These are phyloP conservation scores for Epizoanthus scotinus DNA, from an alignment of 92 coral and sea anemone species.

Conservation along the genomic window DNA sequence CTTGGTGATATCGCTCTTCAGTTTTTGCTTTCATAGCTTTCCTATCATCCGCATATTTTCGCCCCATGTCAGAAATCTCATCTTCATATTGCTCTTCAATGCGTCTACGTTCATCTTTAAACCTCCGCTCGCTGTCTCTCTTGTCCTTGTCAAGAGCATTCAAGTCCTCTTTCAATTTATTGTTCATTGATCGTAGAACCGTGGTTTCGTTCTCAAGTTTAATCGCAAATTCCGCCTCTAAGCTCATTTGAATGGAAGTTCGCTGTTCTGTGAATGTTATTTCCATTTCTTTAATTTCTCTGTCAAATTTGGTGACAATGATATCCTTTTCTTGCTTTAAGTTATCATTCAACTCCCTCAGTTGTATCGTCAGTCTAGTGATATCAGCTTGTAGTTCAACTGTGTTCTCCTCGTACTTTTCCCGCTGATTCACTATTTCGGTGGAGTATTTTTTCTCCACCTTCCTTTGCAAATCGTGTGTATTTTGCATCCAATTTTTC, in stretches of 20 bases:
- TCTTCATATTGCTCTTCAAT: constrained; percentile 84
- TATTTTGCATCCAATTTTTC: constrained; percentile 62
- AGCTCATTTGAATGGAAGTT: constrained; percentile 61
- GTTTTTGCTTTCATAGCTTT: constrained; percentile 64
- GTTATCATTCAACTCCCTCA: constrained; percentile 88
- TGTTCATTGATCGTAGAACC: constrained; percentile 69
- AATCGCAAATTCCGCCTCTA: constrained; percentile 82
- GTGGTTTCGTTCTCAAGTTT: constrained; percentile 90
- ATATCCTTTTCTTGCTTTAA: constrained; percentile 88
- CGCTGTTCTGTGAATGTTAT: constrained; percentile 84
- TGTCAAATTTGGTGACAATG: constrained; percentile 83
- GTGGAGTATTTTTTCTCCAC: constrained; percentile 61
- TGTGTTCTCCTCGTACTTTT: constrained; percentile 81
- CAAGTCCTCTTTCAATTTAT: constrained; percentile 83
- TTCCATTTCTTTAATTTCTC: constrained; percentile 90
- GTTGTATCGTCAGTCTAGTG: constrained; percentile 79
- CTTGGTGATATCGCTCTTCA: constrained; percentile 76
- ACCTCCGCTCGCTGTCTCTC: constrained; percentile 71
- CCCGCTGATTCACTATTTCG: constrained; percentile 77
- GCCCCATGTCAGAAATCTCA: constrained; percentile 84
- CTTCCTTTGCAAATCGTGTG: constrained; percentile 76
- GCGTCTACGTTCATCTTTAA: constrained; percentile 83
- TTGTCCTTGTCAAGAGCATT: constrained; percentile 84
- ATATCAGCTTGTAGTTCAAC: constrained; percentile 80
- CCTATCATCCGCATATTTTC: constrained; percentile 75